Percentiles rank a stretch among this genome's conserved stretches.
Evolutionary conservation across 2,113 vertebrate genomes (phyloP).

Genomic region (Ondatra zibethicus): DNA sequence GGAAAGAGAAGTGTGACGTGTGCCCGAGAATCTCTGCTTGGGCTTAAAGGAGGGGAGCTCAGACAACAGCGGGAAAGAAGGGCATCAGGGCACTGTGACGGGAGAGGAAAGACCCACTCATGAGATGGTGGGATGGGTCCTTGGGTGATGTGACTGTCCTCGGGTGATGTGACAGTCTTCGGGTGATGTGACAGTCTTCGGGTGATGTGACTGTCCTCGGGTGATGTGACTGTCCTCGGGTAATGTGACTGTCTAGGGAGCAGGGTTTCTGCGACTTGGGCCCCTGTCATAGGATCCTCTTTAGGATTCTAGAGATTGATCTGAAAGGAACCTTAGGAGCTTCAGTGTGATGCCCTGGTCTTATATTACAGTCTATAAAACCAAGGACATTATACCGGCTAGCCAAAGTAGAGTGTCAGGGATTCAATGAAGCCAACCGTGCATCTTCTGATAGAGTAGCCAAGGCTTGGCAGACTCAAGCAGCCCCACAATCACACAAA

Average conservation of each 20-base stretch:
- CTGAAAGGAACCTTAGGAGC: neutral
- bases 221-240: neutral
- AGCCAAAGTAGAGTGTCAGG: no score
- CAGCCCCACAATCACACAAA: neutral
- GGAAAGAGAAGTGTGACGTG: neutral
- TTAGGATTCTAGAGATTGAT: neutral
- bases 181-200: neutral
- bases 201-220: neutral
- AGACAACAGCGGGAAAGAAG: neutral
- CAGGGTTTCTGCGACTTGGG: neutral
- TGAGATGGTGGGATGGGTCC: no score
- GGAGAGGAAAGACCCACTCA: no score
- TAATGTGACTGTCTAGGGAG: neutral
- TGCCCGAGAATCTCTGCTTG: neutral
- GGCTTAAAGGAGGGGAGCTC: neutral
- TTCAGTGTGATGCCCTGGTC: fast-evolving
- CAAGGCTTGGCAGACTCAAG: neutral
- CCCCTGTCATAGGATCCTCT: neutral
- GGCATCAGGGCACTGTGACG: neutral
- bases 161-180: neutral
- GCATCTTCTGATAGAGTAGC: neutral
- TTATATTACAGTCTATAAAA: neutral
- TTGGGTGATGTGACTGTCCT: neutral
- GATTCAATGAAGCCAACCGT: neutral
- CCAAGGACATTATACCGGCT: neutral